phyloP scores from a whole-genome alignment of 2,113 vertebrate species.

The Hepsetus odoe region DNA sequence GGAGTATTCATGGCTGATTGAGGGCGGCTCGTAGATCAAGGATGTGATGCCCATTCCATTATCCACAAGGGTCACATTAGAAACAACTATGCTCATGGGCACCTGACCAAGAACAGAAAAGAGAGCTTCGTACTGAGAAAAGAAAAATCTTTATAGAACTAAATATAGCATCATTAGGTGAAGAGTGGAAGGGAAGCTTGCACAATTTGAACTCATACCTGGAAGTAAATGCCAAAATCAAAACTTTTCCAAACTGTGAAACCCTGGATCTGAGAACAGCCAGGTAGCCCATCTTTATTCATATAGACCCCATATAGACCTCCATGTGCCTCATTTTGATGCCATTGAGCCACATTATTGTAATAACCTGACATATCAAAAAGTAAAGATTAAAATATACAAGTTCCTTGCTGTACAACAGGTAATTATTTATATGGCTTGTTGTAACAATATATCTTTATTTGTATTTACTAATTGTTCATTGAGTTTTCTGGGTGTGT shows the following conservation, averaged over 20 bases:
- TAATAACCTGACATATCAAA: constrained; percentile 49
- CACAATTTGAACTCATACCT: constrained; percentile 59
- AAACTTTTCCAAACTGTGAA: constrained; percentile 77
- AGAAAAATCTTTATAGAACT: no score
- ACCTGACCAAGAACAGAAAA: constrained; percentile 66
- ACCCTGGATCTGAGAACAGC: constrained; percentile 68
- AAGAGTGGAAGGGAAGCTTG: neutral
- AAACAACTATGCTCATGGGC: constrained; percentile 68
- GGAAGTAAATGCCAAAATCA: constrained; percentile 77
- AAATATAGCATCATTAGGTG: no score
- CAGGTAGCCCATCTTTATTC: constrained; percentile 73
- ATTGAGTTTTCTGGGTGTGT: no score
- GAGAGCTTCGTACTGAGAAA: neutral
- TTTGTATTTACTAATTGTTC: no score
- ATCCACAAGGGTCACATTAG: constrained; percentile 81
- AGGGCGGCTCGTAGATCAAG: constrained; percentile 75
- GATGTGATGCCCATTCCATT: constrained; percentile 84
- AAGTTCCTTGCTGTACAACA: neutral
- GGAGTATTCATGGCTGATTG: constrained; percentile 72
- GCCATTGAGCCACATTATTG: constrained; percentile 66
- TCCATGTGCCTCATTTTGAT: constrained; percentile 75
- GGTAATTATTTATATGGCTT: no score
- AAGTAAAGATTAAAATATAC: neutral
- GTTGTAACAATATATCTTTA: no score
- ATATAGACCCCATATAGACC: constrained; percentile 74